phyloP scores from a whole-genome alignment of 2,888 invertebrate genomes.

The Tetramorium bicarinatum region DNA sequence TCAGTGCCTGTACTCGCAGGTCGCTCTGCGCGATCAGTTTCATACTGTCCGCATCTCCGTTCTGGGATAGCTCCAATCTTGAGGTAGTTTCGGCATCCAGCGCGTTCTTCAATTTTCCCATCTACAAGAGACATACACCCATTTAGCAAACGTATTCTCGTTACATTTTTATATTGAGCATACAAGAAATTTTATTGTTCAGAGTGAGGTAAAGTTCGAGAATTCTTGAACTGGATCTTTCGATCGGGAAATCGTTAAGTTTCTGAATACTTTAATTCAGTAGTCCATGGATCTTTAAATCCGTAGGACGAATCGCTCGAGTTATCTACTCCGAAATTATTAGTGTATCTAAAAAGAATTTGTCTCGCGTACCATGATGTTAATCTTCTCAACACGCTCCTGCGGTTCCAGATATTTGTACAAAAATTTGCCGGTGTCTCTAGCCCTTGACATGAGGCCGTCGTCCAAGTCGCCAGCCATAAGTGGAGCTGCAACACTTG shows the following conservation, averaged over 20 bases:
- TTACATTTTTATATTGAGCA: neutral
- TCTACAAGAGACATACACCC: constrained; percentile 86
- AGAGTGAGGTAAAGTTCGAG: neutral
- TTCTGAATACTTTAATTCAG: neutral
- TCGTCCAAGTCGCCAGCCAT: constrained; percentile 89
- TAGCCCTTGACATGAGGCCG: constrained; percentile 95
- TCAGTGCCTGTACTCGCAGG: constrained; percentile 95
- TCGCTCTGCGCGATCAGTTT: constrained; percentile 89
- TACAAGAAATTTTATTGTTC: neutral
- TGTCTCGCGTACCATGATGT: constrained; percentile 91
- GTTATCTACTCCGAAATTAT: constrained; percentile 9
- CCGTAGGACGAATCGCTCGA: neutral
- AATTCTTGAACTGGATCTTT: neutral
- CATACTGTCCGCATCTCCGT: constrained; percentile 79
- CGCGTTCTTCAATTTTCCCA: constrained; percentile 91
- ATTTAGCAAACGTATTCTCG: neutral
- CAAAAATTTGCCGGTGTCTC: constrained; percentile 94
- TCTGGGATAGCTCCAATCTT: constrained; percentile 83
- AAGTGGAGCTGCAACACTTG: constrained; percentile 82
- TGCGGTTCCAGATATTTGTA: constrained; percentile 91
- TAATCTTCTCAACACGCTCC: constrained; percentile 92
- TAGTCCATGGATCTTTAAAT: neutral
- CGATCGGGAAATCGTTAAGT: neutral
- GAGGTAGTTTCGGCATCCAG: constrained; percentile 91
- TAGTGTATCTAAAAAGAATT: neutral